Evolutionary conservation across 2,888 invertebrate species (phyloP), one percentile per base, ranked within the genome.

Genomic region (Calliphora vomitoria): DNA sequence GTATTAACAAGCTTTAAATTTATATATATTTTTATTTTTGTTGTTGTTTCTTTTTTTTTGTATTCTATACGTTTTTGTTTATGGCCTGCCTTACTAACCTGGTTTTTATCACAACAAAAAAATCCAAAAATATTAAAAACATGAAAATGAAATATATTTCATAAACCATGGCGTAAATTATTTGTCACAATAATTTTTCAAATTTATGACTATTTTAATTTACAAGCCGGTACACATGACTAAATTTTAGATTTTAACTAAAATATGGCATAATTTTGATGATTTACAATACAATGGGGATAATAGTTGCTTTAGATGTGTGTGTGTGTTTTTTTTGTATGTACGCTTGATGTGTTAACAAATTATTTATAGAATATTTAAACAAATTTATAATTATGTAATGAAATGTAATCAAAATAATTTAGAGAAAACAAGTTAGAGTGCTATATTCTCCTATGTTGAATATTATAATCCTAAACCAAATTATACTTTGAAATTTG

Each of bases 121-220:
- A 13, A 60, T 20, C 15, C 5, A 69, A 69, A 31, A 35, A n/a
- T 8, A 35, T 18, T 2, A 18, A n/a, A 35, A 31, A 35, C 5
- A 75, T 31, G 3, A 55, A 35, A 38, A 58, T 38, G 38, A 25
- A 71, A n/a, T 38, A 72, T 58, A n/a, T 78, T 83, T 50, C 35
- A 55, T 47, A 76, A 85, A 15, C 44, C 60, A 64, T 69, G 31
- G 25, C 75, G 72, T 82, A 86, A 82, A 69, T 81, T 41, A 85
- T 82, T 66, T 78, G 68, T 53, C 60, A 62, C 20, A 64, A 64
- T 76, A 64, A 75, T 74, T 78, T 78, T 53, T 15, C 25, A 75
- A 85, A 78, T 86, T 86, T 86, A 82, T 82, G 60, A 72, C 35
- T 74, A 31, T 68, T 82, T 82, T 55, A 64, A 81, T 78, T 66